phyloP scores from a whole-genome alignment of 30 jellyfish, hydroid and myxozoan genomes.

The Turritopsis dohrnii region DNA sequence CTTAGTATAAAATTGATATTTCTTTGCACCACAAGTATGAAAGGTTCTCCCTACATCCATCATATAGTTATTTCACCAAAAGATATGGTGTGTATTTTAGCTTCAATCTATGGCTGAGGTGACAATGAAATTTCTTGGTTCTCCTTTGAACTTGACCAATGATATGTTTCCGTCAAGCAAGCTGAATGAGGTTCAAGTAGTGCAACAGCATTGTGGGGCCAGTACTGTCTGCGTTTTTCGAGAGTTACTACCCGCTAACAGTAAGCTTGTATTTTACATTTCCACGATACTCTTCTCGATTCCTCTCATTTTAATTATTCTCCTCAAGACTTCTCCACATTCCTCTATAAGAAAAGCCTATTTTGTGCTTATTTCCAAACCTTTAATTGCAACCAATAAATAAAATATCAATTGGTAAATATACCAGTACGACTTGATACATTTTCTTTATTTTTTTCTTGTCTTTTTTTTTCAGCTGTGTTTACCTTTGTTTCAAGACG shows the following conservation, averaged over 20 bases:
- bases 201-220: slow-evolving; percentile 98
- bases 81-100: slow-evolving; percentile 30
- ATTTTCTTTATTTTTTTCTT: not conserved
- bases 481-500: slow-evolving; percentile 88
- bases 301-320: not conserved
- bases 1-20: too few relatives aligned
- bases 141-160: slow-evolving; percentile 48
- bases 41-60: too few relatives aligned
- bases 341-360: too few relatives aligned
- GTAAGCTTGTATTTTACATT: slow-evolving; percentile 50
- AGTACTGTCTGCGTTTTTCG: slow-evolving; percentile 82
- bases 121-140: slow-evolving; percentile 70
- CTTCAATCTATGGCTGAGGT: slow-evolving; percentile 97
- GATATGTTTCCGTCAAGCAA: slow-evolving; percentile 55
- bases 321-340: too few relatives aligned
- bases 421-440: too few relatives aligned
- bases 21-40: too few relatives aligned
- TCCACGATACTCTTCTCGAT: too few relatives aligned
- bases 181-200: slow-evolving; percentile 61
- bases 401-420: too few relatives aligned
- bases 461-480: slow-evolving; percentile 40
- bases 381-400: too few relatives aligned
- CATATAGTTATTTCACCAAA: too few relatives aligned
- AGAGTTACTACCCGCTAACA: slow-evolving; percentile 72
- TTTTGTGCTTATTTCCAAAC: too few relatives aligned